Conservation (phyloP, 2,888 invertebrate species). For the Panopea generosa region DNA sequence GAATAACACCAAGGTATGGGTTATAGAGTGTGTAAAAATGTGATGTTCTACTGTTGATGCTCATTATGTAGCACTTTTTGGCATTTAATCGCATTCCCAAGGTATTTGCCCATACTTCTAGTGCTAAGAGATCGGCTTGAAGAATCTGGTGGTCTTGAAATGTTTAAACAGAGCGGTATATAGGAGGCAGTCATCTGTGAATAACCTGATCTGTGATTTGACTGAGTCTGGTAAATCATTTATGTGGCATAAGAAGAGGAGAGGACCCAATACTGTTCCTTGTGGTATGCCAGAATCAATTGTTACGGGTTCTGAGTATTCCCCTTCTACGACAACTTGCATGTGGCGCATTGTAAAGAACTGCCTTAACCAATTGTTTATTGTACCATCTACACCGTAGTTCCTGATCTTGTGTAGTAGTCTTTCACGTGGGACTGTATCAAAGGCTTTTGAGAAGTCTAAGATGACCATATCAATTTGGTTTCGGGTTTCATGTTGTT, state of each 20-base stretch:
- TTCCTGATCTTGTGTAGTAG: too few species aligned
- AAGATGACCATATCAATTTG: constrained; percentile 9
- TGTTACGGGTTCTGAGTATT: constrained; percentile 7
- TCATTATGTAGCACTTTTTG: constrained; percentile 42
- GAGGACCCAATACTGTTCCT: constrained; percentile 21
- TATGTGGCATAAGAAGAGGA: constrained; percentile 22
- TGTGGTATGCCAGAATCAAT: constrained; percentile 27
- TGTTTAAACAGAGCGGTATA: neutral
- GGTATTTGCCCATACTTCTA: constrained; percentile 33
- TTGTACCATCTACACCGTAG: too few species aligned
- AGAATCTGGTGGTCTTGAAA: too few species aligned
- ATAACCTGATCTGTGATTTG: constrained; percentile 19
- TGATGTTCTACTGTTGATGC: constrained; percentile 29
- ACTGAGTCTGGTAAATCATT: constrained; percentile 27
- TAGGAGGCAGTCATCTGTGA: constrained; percentile 38
- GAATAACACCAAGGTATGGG: too few species aligned
- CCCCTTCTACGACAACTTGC: constrained; percentile 27
- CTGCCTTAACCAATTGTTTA: constrained; percentile 11
- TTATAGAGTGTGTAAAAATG: constrained; percentile 24
- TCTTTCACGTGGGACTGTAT: neutral
- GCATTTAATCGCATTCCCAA: constrained; percentile 54
- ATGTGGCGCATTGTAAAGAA: constrained; percentile 23
- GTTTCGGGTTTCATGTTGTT: neutral
- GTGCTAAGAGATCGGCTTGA: neutral
- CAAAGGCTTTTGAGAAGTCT: constrained; percentile 41